Percentiles rank a stretch among this genome's conserved stretches.
These are phyloP conservation scores for Sepioteuthis lessoniana DNA, from an alignment of 2,888 invertebrate species.

Conservation along the genomic window DNA sequence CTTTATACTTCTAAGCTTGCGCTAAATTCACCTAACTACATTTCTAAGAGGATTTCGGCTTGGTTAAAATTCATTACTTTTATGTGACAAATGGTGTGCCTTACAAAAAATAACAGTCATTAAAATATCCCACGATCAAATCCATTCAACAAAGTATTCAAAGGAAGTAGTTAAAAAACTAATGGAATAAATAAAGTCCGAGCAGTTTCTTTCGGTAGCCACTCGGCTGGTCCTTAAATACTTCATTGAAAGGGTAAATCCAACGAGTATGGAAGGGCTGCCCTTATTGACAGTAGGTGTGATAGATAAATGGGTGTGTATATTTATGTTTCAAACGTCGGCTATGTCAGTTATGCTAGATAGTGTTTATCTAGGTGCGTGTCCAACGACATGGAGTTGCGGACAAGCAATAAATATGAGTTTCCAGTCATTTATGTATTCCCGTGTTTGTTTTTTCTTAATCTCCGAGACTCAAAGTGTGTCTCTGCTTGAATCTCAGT, in stretches of 20 bases:
- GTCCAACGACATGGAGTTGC: neutral
- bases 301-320: neutral
- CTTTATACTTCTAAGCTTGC: too few species aligned
- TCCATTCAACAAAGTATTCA: too few species aligned
- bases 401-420: neutral
- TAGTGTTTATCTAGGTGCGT: slow-evolving; percentile 13
- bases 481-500: neutral
- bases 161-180: too few species aligned
- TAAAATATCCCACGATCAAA: too few species aligned
- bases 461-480: neutral
- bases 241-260: neutral
- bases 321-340: neutral
- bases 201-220: too few species aligned
- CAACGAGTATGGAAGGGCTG: neutral
- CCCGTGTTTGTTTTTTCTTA: neutral
- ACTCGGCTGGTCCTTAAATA: too few species aligned
- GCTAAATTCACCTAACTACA: too few species aligned
- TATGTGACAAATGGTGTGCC: too few species aligned
- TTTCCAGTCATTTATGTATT: neutral
- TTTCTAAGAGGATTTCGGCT: too few species aligned
- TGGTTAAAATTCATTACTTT: too few species aligned
- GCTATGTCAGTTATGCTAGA: neutral
- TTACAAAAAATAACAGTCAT: too few species aligned
- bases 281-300: neutral
- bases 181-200: too few species aligned